Evolutionary conservation across 2,888 invertebrate genomes (phyloP).

Genomic region (Pseudoips prasinana): DNA sequence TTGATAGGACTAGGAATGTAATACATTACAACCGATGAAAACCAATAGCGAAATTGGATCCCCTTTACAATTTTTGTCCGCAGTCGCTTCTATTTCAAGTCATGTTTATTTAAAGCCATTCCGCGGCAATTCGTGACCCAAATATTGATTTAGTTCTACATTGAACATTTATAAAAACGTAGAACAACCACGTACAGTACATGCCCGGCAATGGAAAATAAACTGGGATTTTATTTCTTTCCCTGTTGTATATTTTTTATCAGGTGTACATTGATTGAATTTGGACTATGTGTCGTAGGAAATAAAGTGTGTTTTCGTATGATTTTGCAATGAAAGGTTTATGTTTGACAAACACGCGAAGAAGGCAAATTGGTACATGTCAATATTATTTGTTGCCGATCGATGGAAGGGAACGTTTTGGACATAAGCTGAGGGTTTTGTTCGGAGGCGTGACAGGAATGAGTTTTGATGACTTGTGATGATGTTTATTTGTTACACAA

Average conservation of each 20-base stretch:
- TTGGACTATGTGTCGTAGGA: conserved; percentile 11
- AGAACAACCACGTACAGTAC: conserved; percentile 7
- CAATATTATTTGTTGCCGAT: conserved; percentile 22
- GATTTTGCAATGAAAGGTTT: conserved; percentile 20
- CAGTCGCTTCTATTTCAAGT: conserved; percentile 9
- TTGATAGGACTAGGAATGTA: too few species aligned
- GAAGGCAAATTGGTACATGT: conserved; percentile 25
- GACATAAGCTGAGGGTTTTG: not conserved
- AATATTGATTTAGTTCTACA: conserved; percentile 34
- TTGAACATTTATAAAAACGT: conserved; percentile 17
- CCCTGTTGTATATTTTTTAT: conserved; percentile 15
- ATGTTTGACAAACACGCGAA: conserved; percentile 32
- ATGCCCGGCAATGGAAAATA: conserved; percentile 19
- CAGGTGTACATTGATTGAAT: conserved; percentile 12
- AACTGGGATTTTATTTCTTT: conserved; percentile 26
- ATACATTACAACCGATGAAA: too few species aligned
- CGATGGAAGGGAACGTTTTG: conserved; percentile 1
- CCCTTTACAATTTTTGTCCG: not conserved
- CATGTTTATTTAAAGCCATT: conserved; percentile 24
- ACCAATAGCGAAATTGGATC: too few species aligned
- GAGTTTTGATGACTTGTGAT: not conserved
- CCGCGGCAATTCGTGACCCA: conserved; percentile 33
- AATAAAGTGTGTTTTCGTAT: conserved; percentile 9
- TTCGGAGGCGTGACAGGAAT: too few species aligned
- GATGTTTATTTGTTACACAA: not conserved